These are phyloP conservation scores for Oreochromis mossambicus DNA, from an alignment of 2,797 vertebrate genomes.

Conservation along the genomic window DNA sequence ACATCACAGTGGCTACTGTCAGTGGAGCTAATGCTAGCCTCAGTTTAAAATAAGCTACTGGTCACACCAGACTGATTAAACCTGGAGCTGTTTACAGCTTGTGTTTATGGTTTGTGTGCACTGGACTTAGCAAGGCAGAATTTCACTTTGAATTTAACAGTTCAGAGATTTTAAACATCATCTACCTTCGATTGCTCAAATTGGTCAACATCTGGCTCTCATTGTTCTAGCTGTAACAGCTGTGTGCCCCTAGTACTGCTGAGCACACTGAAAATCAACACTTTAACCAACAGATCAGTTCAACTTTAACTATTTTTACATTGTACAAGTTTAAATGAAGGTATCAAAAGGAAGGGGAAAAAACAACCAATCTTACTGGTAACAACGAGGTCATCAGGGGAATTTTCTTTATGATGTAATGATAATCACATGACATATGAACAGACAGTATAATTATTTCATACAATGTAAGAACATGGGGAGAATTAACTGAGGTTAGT, in stretches of 20 bases:
- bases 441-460: background rate
- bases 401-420: background rate
- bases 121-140: background rate
- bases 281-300: background rate
- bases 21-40: background rate
- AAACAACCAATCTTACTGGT: background rate
- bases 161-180: background rate
- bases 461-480: background rate
- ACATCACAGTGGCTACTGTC: background rate
- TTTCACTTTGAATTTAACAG: background rate
- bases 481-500: background rate
- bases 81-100: background rate
- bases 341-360: background rate
- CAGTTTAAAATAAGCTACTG: background rate
- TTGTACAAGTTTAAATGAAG: background rate
- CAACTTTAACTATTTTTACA: background rate
- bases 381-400: background rate
- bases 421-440: background rate
- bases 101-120: rapidly evolving
- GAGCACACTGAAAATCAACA: background rate
- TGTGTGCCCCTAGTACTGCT: background rate
- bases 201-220: background rate
- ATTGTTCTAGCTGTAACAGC: background rate
- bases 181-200: background rate
- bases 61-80: background rate